Base-by-base conservation (phyloP, 1,140 invertebrate genomes). In the Amphibalanus amphitrite region DNA sequence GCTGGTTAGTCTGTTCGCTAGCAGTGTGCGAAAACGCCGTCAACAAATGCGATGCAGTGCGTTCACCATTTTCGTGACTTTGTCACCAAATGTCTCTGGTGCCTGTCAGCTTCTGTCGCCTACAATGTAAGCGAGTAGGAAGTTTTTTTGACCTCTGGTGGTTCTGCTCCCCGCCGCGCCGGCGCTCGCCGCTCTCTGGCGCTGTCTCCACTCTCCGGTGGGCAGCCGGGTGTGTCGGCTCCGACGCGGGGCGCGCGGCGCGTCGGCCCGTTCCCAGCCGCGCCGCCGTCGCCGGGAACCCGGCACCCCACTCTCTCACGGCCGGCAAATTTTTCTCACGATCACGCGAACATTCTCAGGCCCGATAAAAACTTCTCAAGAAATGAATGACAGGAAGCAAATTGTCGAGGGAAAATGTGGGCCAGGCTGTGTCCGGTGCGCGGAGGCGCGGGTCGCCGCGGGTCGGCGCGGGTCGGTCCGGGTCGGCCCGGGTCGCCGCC, bases 371-470 rank as follows among this genome's bases (percentile, higher is more conserved):
- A 59, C 47, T 59, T 59, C 47, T 59, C 47, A 59, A 20, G 47
- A 59, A 59, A 59, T 59, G 47, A 59, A 59, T 59, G 47, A 59
- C 47, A 59, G 47, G 47, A 59, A 59, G 47, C 47, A 59, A 59
- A 59, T 59, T 59, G 47, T 23, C 47, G 47, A 59, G 47, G 47
- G 47, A 59, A 59, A 59, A 59, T 59, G 47, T 59, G 47, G 47
- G 47, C 47, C 47, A 59, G 47, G 47, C 47, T 1, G 10, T 20
- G 47, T 13, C 47, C 47, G 10, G 47, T 59, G 33, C 15, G 33
- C 47, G 47, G 38, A 13, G 47, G 13, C 47, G 47, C 47, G 6
- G 47, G 47, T 59, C 47, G 20, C 1, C 13, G n/a, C 47, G 47
- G 47, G 47, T n/a, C 20, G 13, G 23, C 47, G 6, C 47, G 47